Evolutionary conservation across 2,888 invertebrate genomes (phyloP).

Genomic region (Caenorhabditis sp.): DNA sequence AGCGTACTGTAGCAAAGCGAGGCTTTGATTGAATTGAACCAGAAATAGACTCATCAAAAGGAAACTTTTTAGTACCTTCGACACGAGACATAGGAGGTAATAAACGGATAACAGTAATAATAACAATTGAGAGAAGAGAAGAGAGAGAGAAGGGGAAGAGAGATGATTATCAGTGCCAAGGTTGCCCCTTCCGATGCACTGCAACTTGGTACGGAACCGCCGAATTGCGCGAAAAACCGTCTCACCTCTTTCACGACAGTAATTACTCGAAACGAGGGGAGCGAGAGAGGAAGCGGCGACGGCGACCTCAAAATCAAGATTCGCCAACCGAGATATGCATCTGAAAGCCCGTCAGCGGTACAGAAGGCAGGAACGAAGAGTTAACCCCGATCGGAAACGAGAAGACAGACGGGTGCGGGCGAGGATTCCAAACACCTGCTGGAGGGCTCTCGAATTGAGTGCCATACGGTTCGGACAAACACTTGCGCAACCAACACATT

Average conservation of each 20-base stretch:
- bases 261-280: constrained; percentile 28
- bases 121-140: constrained; percentile 28
- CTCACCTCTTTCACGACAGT: constrained; percentile 3
- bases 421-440: constrained; percentile 49
- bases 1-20: no score
- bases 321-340: constrained; percentile 28
- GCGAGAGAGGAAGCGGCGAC: constrained; percentile 8
- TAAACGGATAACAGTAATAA: constrained; percentile 36
- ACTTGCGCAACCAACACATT: constrained; percentile 25
- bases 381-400: constrained; percentile 29
- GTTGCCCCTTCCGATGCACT: constrained; percentile 16
- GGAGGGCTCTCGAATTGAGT: constrained; percentile 47
- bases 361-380: constrained; percentile 5
- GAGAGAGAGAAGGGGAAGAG: background rate
- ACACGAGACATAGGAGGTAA: constrained; percentile 11
- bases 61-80: background rate
- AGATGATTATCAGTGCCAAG: constrained; percentile 43
- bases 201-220: constrained; percentile 16
- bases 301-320: constrained; percentile 49
- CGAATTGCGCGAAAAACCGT: constrained; percentile 46
- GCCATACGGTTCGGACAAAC: constrained; percentile 38
- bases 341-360: no score
- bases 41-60: no score
- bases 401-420: constrained; percentile 29
- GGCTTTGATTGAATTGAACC: no score